Evolutionary conservation across 2,888 invertebrate species (phyloP).

Genomic region (Sphaerophoria rueppellii): DNA sequence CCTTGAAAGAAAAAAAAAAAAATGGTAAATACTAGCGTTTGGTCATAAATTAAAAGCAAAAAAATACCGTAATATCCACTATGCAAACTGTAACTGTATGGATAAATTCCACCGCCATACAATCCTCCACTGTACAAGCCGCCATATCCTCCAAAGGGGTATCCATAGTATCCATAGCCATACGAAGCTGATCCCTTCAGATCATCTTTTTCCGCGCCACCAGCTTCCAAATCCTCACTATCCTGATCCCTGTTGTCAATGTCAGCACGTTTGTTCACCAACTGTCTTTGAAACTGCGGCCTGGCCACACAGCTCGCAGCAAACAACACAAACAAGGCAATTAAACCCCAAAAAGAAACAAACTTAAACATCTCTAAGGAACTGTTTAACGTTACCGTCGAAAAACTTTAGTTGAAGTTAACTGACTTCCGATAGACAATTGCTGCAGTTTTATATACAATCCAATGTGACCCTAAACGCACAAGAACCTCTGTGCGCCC

Average conservation of each 20-base stretch:
- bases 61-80: slow-evolving; percentile 47
- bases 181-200: slow-evolving; percentile 79
- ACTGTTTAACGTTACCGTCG: too few relatives aligned
- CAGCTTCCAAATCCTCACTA: slow-evolving; percentile 67
- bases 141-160: slow-evolving; percentile 76
- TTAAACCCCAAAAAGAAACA: slow-evolving; percentile 1
- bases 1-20: slow-evolving; percentile 3
- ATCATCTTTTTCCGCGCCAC: slow-evolving; percentile 77
- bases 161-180: slow-evolving; percentile 79
- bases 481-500: not conserved
- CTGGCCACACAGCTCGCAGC: not conserved
- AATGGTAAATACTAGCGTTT: not conserved
- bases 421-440: slow-evolving; percentile 32
- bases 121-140: slow-evolving; percentile 68
- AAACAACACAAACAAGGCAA: not conserved
- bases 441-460: slow-evolving; percentile 59
- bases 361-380: slow-evolving; percentile 25
- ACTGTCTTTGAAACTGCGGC: slow-evolving; percentile 4
- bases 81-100: slow-evolving; percentile 18
- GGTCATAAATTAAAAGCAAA: not conserved
- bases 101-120: slow-evolving; percentile 74
- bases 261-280: not conserved
- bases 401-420: not conserved
- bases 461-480: not conserved
- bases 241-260: slow-evolving; percentile 14